Conservation (phyloP, 2,113 vertebrate species). For the Oryzias melastigma region DNA sequence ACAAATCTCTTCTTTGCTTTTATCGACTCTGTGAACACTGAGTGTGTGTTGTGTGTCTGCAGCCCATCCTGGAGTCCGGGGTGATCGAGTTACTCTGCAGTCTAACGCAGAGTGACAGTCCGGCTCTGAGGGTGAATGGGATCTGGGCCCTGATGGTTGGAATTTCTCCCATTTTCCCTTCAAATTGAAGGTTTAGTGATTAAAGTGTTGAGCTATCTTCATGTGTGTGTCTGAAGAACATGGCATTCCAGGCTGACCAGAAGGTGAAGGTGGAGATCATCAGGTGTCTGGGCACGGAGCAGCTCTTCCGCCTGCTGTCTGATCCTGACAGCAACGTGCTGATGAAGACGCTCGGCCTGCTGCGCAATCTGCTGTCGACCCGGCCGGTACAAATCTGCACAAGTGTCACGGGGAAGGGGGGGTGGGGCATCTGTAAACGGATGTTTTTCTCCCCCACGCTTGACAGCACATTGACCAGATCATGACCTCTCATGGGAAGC, state of each 20-base stretch:
- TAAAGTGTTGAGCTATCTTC: background rate
- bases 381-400: constrained; percentile 84
- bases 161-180: background rate
- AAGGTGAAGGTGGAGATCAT: constrained; percentile 98
- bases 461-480: constrained; percentile 97
- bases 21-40: background rate
- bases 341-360: constrained; percentile 97
- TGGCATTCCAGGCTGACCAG: constrained; percentile 99
- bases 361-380: constrained; percentile 95
- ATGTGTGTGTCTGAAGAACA: constrained; percentile 82
- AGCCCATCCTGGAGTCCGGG: constrained; percentile 98
- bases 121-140: constrained; percentile 94
- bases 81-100: constrained; percentile 97
- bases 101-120: constrained; percentile 96
- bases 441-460: constrained; percentile 34
- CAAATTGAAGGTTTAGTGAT: too few relatives aligned
- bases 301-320: constrained; percentile 93
- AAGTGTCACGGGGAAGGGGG: background rate
- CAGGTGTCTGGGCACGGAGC: constrained; percentile 93
- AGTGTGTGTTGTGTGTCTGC: constrained; percentile 17
- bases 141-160: constrained; percentile 99
- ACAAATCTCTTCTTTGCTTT: background rate
- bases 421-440: background rate
- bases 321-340: constrained; percentile 95
- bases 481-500: constrained; percentile 97